Evolutionary conservation across 2,888 invertebrate species (phyloP).

Genomic region (Brenthis daphne): DNA sequence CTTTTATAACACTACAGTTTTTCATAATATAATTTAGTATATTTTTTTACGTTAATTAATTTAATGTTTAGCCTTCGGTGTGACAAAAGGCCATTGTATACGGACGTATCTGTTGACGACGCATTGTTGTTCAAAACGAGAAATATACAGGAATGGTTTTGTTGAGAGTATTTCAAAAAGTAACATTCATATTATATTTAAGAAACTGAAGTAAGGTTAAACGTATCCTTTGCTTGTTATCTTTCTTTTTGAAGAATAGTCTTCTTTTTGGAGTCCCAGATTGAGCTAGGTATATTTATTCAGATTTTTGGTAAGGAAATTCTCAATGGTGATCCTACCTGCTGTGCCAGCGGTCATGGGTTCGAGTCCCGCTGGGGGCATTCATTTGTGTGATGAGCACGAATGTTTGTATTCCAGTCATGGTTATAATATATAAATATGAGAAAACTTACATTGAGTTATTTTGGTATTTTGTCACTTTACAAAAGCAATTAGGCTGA

Average conservation of each 20-base stretch:
- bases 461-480: conserved; percentile 3
- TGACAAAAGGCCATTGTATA: not conserved
- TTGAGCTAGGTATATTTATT: too few species aligned
- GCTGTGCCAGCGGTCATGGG: too few species aligned
- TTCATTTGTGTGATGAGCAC: too few species aligned
- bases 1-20: too few species aligned
- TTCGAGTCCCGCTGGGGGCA: too few species aligned
- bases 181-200: not conserved
- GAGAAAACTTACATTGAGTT: conserved; percentile 1
- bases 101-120: conserved; percentile 14
- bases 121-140: conserved; percentile 17
- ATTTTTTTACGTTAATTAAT: not conserved
- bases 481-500: not conserved
- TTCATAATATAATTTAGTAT: not conserved
- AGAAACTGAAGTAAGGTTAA: conserved; percentile 12
- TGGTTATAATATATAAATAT: too few species aligned
- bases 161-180: conserved; percentile 18
- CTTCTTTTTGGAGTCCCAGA: too few species aligned
- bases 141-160: conserved; percentile 8
- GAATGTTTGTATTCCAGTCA: too few species aligned
- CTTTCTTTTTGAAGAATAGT: not conserved
- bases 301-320: too few species aligned
- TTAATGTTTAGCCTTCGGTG: not conserved
- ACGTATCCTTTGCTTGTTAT: not conserved
- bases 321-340: too few species aligned